Conservation (phyloP, 1,140 invertebrate genomes). For the Colletes gigas region DNA sequence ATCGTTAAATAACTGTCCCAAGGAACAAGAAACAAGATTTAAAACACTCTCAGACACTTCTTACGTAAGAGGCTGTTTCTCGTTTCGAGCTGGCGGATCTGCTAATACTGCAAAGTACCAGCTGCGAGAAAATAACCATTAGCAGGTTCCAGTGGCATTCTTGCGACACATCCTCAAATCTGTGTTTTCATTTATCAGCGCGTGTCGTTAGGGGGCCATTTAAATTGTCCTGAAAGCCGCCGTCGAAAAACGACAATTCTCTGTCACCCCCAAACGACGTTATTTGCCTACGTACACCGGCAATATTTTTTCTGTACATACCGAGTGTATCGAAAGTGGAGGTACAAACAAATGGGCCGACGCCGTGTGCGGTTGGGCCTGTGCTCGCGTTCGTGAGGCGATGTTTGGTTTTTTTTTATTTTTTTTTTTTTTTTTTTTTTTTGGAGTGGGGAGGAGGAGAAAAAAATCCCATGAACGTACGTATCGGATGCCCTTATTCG, state of each 20-base stretch:
- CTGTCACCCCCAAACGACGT: slow-evolving; percentile 35
- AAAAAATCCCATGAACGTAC: slow-evolving; percentile 2
- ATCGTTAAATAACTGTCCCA: no score
- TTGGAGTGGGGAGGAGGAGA: not conserved
- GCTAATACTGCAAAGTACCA: not conserved
- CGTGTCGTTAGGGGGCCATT: not conserved
- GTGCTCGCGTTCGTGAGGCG: not conserved
- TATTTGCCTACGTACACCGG: slow-evolving; percentile 35
- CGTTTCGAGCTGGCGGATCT: not conserved
- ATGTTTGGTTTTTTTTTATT: not conserved
- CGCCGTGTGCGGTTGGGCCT: not conserved
- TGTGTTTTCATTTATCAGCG: not conserved
- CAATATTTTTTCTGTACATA: slow-evolving; percentile 38
- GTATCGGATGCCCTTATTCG: slow-evolving; percentile 41
- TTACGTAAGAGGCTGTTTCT: not conserved
- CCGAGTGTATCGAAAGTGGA: slow-evolving; percentile 36
- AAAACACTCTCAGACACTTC: not conserved
- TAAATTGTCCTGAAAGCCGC: not conserved
- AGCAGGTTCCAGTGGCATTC: not conserved
- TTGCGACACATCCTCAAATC: not conserved
- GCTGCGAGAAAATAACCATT: not conserved
- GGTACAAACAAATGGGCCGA: slow-evolving; percentile 39
- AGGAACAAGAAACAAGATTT: no score
- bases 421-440: no score
- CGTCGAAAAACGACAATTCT: slow-evolving; percentile 5